phyloP scores from a whole-genome alignment of 2,797 vertebrate species.

The Brachyalestes nurse region DNA sequence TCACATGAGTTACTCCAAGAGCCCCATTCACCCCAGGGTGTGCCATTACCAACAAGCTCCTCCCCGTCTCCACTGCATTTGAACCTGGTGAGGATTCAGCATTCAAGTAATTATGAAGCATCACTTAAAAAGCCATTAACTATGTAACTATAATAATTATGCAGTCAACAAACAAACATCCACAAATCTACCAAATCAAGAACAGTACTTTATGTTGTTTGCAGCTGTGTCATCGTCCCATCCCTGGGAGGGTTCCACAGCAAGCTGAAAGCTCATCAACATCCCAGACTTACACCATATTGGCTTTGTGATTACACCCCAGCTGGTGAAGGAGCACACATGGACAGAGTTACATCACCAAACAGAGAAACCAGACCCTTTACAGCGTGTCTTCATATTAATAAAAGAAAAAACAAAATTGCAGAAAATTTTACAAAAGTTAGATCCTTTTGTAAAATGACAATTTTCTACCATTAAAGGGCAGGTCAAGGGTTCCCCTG shows the following conservation, averaged over 20 bases:
- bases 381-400: no score
- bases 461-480: no score
- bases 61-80: slow-evolving; percentile 37
- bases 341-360: neutral
- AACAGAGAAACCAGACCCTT: neutral
- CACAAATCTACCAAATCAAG: neutral
- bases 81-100: slow-evolving; percentile 27
- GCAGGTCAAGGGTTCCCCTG: no score
- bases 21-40: neutral
- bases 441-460: no score
- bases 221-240: slow-evolving; percentile 53
- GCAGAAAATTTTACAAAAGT: no score
- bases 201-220: slow-evolving; percentile 59
- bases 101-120: neutral
- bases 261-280: slow-evolving; percentile 60
- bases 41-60: slow-evolving; percentile 41
- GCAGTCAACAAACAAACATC: neutral
- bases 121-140: neutral
- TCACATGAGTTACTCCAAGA: no score
- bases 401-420: neutral
- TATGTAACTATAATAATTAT: no score
- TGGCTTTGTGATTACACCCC: slow-evolving; percentile 60
- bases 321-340: slow-evolving; percentile 37
- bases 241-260: slow-evolving; percentile 55
- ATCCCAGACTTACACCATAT: slow-evolving; percentile 54